Evolutionary conservation across 2,113 vertebrate genomes (phyloP).

Genomic region (Phyllostomus discolor): DNA sequence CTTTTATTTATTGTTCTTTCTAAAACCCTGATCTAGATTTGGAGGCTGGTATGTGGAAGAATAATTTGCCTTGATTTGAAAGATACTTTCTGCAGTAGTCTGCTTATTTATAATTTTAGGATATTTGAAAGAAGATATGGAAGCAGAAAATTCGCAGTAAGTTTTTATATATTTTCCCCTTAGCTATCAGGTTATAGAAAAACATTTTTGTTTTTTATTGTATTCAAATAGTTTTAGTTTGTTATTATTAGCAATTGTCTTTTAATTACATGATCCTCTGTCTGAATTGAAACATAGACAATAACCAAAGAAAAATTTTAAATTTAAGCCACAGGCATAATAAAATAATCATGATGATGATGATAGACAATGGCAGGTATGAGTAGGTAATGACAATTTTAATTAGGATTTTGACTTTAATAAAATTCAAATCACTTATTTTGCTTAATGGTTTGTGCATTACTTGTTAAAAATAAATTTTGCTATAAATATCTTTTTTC

Average conservation of each 20-base stretch:
- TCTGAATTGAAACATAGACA: background rate
- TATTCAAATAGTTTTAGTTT: slow-evolving; percentile 29
- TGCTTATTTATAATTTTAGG: slow-evolving; percentile 88
- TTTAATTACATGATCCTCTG: background rate
- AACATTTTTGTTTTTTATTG: background rate
- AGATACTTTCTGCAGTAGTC: slow-evolving; percentile 86
- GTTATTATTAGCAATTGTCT: background rate
- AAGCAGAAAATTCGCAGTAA: slow-evolving; percentile 78
- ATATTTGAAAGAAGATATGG: slow-evolving; percentile 89
- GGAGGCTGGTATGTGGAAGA: slow-evolving; percentile 85
- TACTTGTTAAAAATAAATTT: background rate
- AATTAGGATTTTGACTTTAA: slow-evolving; percentile 34
- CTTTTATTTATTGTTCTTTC: slow-evolving; percentile 45
- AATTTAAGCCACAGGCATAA: slow-evolving; percentile 26
- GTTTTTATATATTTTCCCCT: slow-evolving; percentile 55
- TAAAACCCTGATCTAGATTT: slow-evolving; percentile 86
- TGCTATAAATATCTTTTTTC: background rate
- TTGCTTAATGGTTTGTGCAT: background rate
- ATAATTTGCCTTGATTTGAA: slow-evolving; percentile 86
- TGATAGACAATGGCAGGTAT: background rate
- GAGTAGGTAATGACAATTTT: slow-evolving; percentile 10
- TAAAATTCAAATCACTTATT: slow-evolving; percentile 40
- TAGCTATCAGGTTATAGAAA: background rate
- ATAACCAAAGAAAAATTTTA: background rate
- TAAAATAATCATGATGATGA: background rate